Conservation (phyloP, 2,113 vertebrate species). For the Ranitomeya imitator region DNA sequence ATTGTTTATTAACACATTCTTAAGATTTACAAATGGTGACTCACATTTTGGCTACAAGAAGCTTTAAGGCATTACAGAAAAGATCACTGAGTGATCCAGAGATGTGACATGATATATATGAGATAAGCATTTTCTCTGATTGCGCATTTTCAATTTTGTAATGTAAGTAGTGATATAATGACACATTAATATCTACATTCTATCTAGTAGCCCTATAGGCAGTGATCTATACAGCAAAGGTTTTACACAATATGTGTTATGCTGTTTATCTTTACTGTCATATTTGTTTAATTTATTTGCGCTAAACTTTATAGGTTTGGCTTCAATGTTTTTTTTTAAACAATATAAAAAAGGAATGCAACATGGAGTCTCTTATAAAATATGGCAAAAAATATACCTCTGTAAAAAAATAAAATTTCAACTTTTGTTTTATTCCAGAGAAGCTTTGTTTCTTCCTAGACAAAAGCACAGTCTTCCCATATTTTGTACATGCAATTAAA, state of each 20-base stretch:
- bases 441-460: neutral
- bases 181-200: neutral
- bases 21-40: constrained; percentile 7
- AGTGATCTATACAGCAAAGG: neutral
- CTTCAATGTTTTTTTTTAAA: neutral
- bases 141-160: neutral
- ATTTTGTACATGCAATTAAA: neutral
- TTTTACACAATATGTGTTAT: neutral
- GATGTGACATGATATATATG: constrained; percentile 21
- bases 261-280: neutral
- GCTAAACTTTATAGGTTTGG: constrained; percentile 3
- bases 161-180: neutral
- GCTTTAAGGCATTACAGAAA: neutral
- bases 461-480: neutral
- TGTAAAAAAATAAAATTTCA: neutral
- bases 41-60: neutral
- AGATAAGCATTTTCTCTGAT: neutral
- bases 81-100: neutral
- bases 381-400: neutral
- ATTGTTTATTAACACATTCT: neutral
- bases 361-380: neutral
- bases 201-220: neutral
- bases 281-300: neutral
- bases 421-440: neutral
- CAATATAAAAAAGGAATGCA: constrained; percentile 25